Base-by-base conservation (phyloP, 2,888 invertebrate species). In the Lepidocyrtoides sp. region DNA sequence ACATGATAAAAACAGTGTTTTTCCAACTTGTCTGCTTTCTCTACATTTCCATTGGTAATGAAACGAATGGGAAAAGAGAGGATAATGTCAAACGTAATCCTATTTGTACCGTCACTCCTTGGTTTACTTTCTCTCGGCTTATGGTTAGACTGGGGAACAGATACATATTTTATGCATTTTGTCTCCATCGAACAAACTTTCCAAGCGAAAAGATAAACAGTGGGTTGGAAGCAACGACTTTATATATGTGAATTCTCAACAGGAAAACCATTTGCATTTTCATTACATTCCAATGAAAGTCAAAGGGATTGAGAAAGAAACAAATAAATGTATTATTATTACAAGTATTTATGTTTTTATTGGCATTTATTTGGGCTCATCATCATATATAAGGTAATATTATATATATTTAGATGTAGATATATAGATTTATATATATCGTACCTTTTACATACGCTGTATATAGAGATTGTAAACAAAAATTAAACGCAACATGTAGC, bases 321-420 rank as follows among this genome's bases (percentile, higher is more conserved):
- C 23, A 12, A 23, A 2, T 57, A n/a, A n/a, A n/a, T n/a, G n/a
- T n/a, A n/a, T 66, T 63, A 69, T 89, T 84, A 83, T 83, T 89
- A 89, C 83, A 89, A 89, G 48, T 75, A 77, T 85, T 83, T 85
- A 85, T 85, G 44, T 85, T 84, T 89, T 89, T 85, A 89, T 89
- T 89, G 89, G 89, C 89, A 89, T 84, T 77, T 89, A 89, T 89
- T 89, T 89, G 89, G 89, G 84, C 83, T 84, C 83, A 84, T 72
- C 83, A 44, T 60, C 36, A 44, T 83, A 57, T 81, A 44, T 63
- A 44, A 17, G 20, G 26, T 17, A 8, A 26, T n/a, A 14, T 63
- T 44, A 63, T 83, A 44, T 63, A 44, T 63, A 60, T 79, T 44
- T 36, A 60, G 54, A 81, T 72, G 72, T 72, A 26, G 5, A 14